Conservation (phyloP, 2,113 vertebrate genomes). For the Hassar affinis region DNA sequence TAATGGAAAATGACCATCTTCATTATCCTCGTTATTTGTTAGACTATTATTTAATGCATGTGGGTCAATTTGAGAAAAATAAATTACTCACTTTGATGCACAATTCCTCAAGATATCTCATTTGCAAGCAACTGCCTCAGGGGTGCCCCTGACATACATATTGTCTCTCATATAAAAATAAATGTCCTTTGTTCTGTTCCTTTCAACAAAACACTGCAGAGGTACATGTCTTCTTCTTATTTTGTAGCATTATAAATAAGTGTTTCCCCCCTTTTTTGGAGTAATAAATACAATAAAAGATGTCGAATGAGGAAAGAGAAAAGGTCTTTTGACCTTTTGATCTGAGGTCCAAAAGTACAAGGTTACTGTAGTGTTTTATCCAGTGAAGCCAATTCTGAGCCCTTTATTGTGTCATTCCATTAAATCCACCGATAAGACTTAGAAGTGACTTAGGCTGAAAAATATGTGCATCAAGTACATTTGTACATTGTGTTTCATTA, state of each 20-base stretch:
- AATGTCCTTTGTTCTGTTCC: conserved; percentile 27
- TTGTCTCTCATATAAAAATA: conserved; percentile 36
- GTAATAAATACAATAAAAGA: background rate
- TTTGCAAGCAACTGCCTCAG: conserved; percentile 46
- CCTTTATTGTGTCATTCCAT: background rate
- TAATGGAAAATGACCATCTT: conserved; percentile 12
- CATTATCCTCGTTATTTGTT: conserved; percentile 37
- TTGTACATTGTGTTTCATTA: background rate
- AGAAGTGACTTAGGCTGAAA: background rate
- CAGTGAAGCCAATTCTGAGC: background rate
- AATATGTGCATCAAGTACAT: background rate
- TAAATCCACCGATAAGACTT: background rate
- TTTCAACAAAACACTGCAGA: background rate
- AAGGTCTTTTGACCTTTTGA: background rate
- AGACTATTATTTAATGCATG: conserved; percentile 41
- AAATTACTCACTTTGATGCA: conserved; percentile 46
- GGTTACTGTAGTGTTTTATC: background rate
- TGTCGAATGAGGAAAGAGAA: conserved; percentile 17
- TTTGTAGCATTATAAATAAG: background rate
- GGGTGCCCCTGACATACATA: conserved; percentile 47
- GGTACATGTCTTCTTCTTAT: background rate
- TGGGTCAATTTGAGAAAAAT: conserved; percentile 49
- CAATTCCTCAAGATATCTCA: conserved; percentile 46
- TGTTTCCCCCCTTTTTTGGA: background rate
- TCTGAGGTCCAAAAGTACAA: background rate